Evolutionary conservation across 2,888 invertebrate species (phyloP), one percentile per base, ranked within the genome.

Genomic region (Leptogaster cylindrica): DNA sequence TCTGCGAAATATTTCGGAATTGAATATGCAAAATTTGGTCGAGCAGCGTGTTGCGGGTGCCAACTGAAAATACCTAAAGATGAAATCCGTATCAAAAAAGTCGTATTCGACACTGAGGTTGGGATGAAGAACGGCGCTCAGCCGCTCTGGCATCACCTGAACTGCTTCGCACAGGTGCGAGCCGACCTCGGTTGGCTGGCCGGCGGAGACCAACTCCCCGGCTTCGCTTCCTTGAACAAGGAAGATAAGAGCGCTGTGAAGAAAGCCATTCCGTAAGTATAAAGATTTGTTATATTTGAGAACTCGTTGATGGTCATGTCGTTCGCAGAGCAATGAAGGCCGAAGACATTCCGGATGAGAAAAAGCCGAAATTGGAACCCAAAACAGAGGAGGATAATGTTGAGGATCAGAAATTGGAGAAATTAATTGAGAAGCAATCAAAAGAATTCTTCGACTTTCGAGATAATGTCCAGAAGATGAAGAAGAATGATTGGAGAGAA

Each of bases 101-200:
- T 91, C 71, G 93, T 93, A 73, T 95, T 84, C 80, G 92, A 94
- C 68, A 88, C 88, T 51, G 92, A 92, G 74, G 83, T 90, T 16
- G 93, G 91, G 0, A 87, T 85, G 75, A 88, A 88, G 77, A 93
- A 87, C 79, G 95, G 95, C 0, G 95, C 94, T 0, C 86, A 90
- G 74, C 88, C 93, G 67, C 82, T 89, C 61, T 97, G 97, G 97
- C 89, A 97, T 79, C 97, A 97, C 81, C 79, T 95, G 2, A 89
- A 91, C 68, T 97, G 97, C 77, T 97, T 97, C 82, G 88, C 87
- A 0, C 88, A 92, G 75, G 74, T 80, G 1, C 84, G 95, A 36
- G 83, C 85, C 16, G 88, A 90, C 6, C 79, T 95, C 2, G 86
- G 88, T 12, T 97, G 88, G 81, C 87, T 86, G 76, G 90, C 86